Base-by-base conservation (phyloP, 2,113 vertebrate species). In the Oceanites oceanicus region DNA sequence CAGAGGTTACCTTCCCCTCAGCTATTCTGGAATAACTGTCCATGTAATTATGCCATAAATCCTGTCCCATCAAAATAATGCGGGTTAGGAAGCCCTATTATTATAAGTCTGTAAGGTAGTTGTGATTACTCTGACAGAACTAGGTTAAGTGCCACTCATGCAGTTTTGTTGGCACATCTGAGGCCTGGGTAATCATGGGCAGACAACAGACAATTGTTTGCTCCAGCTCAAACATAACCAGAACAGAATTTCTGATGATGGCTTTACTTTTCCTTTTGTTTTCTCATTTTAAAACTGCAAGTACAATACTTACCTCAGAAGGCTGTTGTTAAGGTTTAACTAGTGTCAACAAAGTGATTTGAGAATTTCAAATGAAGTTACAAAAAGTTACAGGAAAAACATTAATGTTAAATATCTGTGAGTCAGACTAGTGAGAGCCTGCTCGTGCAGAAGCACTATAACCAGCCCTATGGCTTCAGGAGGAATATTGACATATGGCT, bases 21-120 rank as follows among this genome's bases (percentile, higher is more conserved):
- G 68, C 56, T 92, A 45, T 77, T 91, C 67, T 63, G 42, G 50
- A 77, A 95, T 81, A 96, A 84, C 26, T 62, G 56, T 86, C 59
- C 55, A 15, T 78, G 29, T 75, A 96, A 97, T 87, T 89, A 87
- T 74, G 18, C n/a, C 38, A 87, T 91, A 95, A 96, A 96, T 67
- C 29, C 61, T 63, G 30, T 50, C 47, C 27, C 47, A 79, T 88
- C 58, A 82, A 90, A 72, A 71, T 75, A 85, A 65, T 21, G 7
- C 0, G 0, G 30, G 7, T 79, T 88, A 55, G 15, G 34, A 94
- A 88, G 30, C 13, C 20, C 26, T 62, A 11, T 40, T 89, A 38
- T 88, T 84, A 6, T 34, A 73, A 70, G 3, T 8, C 7, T 61
- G 11, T 49, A 52, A 90, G 38, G 30, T 63, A 47, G 15, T 40